Conservation (phyloP, 2,797 vertebrate genomes). For the Spheniscus humboldti region DNA sequence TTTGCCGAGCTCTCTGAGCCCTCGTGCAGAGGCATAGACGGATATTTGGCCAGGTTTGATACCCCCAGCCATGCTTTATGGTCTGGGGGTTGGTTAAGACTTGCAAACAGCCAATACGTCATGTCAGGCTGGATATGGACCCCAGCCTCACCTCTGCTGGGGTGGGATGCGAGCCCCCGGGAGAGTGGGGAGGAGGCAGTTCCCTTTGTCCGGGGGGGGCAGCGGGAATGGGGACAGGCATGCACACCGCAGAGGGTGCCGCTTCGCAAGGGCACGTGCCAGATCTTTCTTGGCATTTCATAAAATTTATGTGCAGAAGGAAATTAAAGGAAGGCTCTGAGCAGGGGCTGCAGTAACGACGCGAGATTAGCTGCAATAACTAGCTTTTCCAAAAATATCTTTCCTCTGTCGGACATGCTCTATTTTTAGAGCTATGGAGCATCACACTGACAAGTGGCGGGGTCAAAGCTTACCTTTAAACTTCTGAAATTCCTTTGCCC, state of each 20-base stretch:
- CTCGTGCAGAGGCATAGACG: fast-evolving
- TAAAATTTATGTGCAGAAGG: background rate
- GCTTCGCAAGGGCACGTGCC: background rate
- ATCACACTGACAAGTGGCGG: background rate
- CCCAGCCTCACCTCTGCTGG: background rate
- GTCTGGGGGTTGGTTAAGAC: background rate
- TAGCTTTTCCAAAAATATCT: slow-evolving; percentile 16
- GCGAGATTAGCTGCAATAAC: background rate
- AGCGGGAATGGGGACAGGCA: background rate
- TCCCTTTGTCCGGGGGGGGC: background rate
- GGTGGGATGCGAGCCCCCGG: fast-evolving
- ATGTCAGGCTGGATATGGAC: background rate
- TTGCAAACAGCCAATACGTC: fast-evolving
- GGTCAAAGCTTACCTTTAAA: slow-evolving; percentile 19
- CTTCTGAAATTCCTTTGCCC: background rate
- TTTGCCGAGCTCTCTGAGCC: background rate
- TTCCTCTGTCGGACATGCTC: background rate
- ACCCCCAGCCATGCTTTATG: fast-evolving
- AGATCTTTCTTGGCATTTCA: background rate
- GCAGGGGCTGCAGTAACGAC: background rate
- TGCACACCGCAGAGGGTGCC: background rate
- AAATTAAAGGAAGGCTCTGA: background rate
- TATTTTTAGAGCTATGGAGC: slow-evolving; percentile 5
- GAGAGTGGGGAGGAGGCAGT: no score
- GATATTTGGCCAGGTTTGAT: no score